Base-by-base conservation (phyloP, 2,113 vertebrate species). In the Zosterops borbonicus region DNA sequence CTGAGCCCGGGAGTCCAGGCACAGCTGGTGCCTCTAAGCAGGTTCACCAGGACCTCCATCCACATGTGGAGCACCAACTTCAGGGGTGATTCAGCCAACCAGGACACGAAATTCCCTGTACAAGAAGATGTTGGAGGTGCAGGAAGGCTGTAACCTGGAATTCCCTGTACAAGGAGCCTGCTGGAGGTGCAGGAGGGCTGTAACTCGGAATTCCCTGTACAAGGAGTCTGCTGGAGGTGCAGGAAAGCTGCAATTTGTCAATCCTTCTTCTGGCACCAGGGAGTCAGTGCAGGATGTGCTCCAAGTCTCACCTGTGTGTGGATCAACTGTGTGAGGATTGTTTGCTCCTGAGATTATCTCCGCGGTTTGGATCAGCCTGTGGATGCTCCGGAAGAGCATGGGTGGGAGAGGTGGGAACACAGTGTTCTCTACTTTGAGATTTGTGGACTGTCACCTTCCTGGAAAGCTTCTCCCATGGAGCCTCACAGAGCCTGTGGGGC, bases 371-470 rank as follows among this genome's bases (percentile, higher is more conserved):
- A 55, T 49, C 33, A 11, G 28, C 24, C 67, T 0, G 6, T 1
- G 19, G 71, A 22, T 76, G 83, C 52, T 41, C 35, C 0, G 0
- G 25, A 64, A 22, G 49, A 28, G 12, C n/a, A n/a, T n/a, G n/a
- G n/a, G n/a, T n/a, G n/a, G n/a, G n/a, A n/a, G 50, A 22, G 50
- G 11, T 1, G 5, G 10, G 6, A n/a, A 13, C 28, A 3, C 11
- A 0, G 23, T 1, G 1, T 35, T 59, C 6, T 60, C 35, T 4
- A 0, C 2, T 0, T 0, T 15, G 69, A 58, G 46, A 3, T 44
- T 15, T 19, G 33, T 18, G 79, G 23, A 44, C 46, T 5, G 27
- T 29, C 59, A 9, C 41, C 47, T 50, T n/a, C 6, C 6, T 24
- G 73, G 35, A 15, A 35, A 77, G 80, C 80, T 83, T 6, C 56